Evolutionary conservation across 2,888 invertebrate genomes (phyloP), one percentile per base, ranked within the genome.

Genomic region (Diaphora mendica): DNA sequence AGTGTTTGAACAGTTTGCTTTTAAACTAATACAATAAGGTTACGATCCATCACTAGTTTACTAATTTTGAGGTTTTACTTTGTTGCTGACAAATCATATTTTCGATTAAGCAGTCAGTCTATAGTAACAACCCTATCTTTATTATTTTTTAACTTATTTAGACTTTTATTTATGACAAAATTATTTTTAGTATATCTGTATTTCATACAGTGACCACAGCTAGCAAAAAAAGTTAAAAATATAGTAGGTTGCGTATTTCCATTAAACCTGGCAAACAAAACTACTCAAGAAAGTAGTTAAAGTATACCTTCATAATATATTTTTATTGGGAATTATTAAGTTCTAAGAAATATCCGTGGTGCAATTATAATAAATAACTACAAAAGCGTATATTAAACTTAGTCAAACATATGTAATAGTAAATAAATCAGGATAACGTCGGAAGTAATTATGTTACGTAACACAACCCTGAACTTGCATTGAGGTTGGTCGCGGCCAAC

Each of bases 371-470:
- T 59, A 11, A 55, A 20, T 59, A 59, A 59, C n/a, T n/a, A 59
- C 9, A 39, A 11, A 11, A 39, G 11, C 39, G 1, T 39, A 39
- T 39, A 39, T 11, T 39, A 39, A 39, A 39, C 44, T 3, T 55
- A 55, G 23, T 23, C n/a, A n/a, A 55, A 55, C 11, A 23, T 11
- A n/a, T n/a, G n/a, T 23, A 79, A 78, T 83, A 83, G 87, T 84
- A 82, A 89, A 89, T 88, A 87, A 87, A 87, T 87, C 85, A 83
- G 84, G 83, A 85, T 75, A 67, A 66, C 80, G 84, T 90, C 92
- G 93, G 93, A 92, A 91, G 90, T 88, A 87, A 91, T 91, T 90
- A 90, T 86, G 83, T 89, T 87, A 87, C 87, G 84, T 87, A 89
- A 89, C 84, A 82, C 86, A 90, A 85, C 89, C 89, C 87, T 90